These are phyloP conservation scores for Pseudomyrmex cubaensis DNA, from an alignment of 1,140 invertebrate genomes.

Conservation along the genomic window DNA sequence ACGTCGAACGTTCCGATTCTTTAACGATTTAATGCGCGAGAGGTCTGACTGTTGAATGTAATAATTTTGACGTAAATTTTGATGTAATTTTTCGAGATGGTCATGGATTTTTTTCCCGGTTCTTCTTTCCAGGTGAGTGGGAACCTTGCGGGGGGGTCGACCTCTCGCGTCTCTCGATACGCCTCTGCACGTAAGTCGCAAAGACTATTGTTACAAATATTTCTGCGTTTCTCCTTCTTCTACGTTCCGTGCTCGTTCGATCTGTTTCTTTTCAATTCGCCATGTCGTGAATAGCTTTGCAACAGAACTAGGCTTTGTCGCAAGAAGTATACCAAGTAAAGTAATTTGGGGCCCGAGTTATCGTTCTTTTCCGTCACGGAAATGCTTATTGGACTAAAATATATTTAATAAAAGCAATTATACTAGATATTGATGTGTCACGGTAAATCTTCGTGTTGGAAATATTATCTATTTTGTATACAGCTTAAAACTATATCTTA, in stretches of 20 bases:
- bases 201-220: conserved; percentile 76
- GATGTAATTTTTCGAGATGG: conserved; percentile 72
- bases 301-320: conserved; percentile 31
- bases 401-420: not conserved
- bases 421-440: not conserved
- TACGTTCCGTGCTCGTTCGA: conserved; percentile 40
- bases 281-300: conserved; percentile 17
- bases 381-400: conserved; percentile 4
- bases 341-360: not conserved
- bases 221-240: conserved; percentile 57
- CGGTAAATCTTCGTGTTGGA: not conserved
- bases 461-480: not conserved
- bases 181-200: conserved; percentile 83
- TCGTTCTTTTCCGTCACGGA: not conserved
- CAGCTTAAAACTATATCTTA: conserved; percentile 26
- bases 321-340: not conserved
- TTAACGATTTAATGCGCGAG: not conserved
- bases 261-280: conserved; percentile 22
- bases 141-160: conserved; percentile 83
- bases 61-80: conserved; percentile 64
- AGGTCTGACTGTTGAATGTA: conserved; percentile 30
- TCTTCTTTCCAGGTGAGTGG: conserved; percentile 85
- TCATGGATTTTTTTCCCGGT: conserved; percentile 83
- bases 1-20: conserved; percentile 5
- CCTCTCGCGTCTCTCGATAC: conserved; percentile 82